These are phyloP conservation scores for Sphaerophoria rueppellii DNA, from an alignment of 2,888 invertebrate genomes.

Conservation along the genomic window DNA sequence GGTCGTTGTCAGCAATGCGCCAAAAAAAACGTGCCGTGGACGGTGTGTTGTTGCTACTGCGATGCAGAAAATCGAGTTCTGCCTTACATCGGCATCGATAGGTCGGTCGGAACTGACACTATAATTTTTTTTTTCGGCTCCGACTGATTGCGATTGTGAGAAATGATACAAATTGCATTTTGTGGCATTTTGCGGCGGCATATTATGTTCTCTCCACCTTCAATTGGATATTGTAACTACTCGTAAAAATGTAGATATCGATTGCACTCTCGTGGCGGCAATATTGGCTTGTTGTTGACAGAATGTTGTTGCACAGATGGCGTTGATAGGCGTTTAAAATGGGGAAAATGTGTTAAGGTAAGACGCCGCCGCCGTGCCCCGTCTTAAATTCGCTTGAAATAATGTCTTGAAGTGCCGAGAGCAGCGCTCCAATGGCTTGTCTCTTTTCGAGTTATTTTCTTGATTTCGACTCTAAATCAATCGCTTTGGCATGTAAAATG, in stretches of 20 bases:
- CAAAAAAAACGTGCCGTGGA: neutral
- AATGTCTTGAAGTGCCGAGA: slow-evolving; percentile 47
- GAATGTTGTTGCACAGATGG: slow-evolving; percentile 68
- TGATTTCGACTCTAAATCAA: slow-evolving; percentile 41
- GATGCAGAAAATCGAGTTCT: slow-evolving; percentile 27
- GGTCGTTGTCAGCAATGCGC: neutral
- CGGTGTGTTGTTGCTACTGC: slow-evolving; percentile 9
- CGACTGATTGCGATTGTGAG: slow-evolving; percentile 34
- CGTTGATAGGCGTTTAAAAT: slow-evolving; percentile 69
- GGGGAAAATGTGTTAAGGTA: slow-evolving; percentile 46
- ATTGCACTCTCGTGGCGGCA: slow-evolving; percentile 62
- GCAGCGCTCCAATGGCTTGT: neutral
- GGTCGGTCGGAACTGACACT: slow-evolving; percentile 3
- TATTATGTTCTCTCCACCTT: slow-evolving; percentile 46
- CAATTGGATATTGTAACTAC: slow-evolving; percentile 60
- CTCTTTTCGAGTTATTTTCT: slow-evolving; percentile 38
- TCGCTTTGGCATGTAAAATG: slow-evolving; percentile 51
- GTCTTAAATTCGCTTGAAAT: slow-evolving; percentile 23
- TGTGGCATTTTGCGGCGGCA: slow-evolving; percentile 35
- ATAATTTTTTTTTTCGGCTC: neutral
- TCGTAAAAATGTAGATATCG: slow-evolving; percentile 31
- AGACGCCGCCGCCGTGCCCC: slow-evolving; percentile 24
- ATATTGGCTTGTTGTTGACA: slow-evolving; percentile 64
- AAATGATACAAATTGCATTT: slow-evolving; percentile 69
- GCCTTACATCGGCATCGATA: neutral